Evolutionary conservation across 2,113 vertebrate genomes (phyloP).

Genomic region (Ictalurus punctatus): DNA sequence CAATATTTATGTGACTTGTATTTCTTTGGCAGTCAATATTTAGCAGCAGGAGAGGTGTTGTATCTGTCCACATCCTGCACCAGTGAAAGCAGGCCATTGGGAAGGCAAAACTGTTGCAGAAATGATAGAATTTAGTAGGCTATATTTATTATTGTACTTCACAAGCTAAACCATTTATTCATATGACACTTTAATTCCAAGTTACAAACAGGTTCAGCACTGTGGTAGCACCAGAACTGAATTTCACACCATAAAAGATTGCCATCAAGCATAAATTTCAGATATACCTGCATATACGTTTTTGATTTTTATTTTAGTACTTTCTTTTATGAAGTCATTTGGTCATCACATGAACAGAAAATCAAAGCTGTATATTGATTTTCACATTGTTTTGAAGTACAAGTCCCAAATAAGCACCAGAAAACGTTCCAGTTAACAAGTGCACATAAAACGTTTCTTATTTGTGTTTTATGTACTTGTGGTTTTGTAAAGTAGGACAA

Average conservation of each 20-base stretch:
- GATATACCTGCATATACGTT: not conserved
- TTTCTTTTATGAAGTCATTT: not conserved
- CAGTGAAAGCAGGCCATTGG: not conserved
- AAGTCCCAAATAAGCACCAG: not conserved
- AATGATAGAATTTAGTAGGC: not conserved
- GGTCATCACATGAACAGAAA: not conserved
- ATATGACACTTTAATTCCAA: conserved; percentile 6
- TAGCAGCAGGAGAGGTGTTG: conserved; percentile 28
- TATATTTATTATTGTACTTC: not conserved
- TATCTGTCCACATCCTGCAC: not conserved
- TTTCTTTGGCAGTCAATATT: conserved; percentile 33
- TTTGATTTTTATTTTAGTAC: not conserved
- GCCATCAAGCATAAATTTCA: not conserved
- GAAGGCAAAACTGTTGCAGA: not conserved
- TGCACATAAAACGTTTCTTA: not conserved
- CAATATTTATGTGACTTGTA: conserved; percentile 49
- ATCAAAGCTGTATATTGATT: not conserved
- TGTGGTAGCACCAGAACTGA: not conserved
- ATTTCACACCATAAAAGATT: not conserved
- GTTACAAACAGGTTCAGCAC: not conserved
- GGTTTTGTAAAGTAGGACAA: conserved; percentile 21
- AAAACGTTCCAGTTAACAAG: not conserved
- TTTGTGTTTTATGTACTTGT: not conserved
- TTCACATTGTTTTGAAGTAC: conserved; percentile 3
- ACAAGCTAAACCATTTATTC: not conserved